phyloP scores from a whole-genome alignment of 1,140 invertebrate genomes.

The Homarus americanus region DNA sequence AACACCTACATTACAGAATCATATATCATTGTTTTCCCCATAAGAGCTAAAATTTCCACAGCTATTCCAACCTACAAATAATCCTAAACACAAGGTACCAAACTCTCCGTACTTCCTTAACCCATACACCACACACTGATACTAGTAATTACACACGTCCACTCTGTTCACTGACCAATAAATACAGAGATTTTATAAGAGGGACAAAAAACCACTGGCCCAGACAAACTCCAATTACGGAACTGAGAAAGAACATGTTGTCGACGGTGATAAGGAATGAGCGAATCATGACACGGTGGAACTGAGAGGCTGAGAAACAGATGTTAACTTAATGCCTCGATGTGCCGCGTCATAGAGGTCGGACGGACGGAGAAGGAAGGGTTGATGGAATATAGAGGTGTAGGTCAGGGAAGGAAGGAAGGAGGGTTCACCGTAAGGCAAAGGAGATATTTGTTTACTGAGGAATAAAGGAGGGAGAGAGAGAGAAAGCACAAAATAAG shows the following conservation, averaged over 20 bases:
- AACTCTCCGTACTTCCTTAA: no score
- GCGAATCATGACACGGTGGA: not conserved
- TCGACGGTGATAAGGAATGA: not conserved
- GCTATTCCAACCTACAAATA: no score
- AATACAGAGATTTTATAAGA: not conserved
- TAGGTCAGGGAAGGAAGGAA: not conserved
- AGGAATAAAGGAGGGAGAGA: not conserved
- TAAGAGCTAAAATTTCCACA: no score
- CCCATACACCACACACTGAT: not conserved
- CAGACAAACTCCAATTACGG: no score
- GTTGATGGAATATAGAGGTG: no score
- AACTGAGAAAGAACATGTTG: not conserved
- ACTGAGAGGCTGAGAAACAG: not conserved
- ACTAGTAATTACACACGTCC: not conserved
- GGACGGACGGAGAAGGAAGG: no score
- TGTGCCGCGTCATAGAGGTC: not conserved
- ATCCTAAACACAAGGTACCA: not conserved
- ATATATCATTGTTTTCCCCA: no score
- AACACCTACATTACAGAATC: no score
- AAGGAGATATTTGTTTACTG: no score
- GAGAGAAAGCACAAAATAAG: no score
- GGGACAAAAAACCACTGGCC: not conserved
- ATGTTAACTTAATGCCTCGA: not conserved
- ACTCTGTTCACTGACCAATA: not conserved
- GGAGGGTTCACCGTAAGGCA: not conserved